Evolutionary conservation across 2,113 vertebrate species (phyloP).

Genomic region (Xiphophorus maculatus): DNA sequence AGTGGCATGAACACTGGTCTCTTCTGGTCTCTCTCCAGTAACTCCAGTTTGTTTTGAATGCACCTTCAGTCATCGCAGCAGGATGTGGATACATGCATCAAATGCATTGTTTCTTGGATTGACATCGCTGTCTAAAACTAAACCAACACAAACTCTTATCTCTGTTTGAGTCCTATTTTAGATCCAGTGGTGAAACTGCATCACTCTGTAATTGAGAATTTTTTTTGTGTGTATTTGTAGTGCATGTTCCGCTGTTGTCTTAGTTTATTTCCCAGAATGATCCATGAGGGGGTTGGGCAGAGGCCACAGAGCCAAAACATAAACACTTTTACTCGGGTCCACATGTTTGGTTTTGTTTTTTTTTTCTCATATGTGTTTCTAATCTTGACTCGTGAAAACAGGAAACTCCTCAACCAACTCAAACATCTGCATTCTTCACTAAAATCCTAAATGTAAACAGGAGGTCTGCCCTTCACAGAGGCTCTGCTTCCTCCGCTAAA

Average conservation of each 20-base stretch:
- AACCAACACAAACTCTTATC: too few species aligned
- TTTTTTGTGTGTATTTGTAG: not conserved
- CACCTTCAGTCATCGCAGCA: too few species aligned
- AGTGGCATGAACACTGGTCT: too few species aligned
- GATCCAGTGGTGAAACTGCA: not conserved
- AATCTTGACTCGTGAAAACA: not conserved
- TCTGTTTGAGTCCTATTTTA: not conserved
- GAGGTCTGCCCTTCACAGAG: not conserved
- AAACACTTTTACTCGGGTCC: not conserved
- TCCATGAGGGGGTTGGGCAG: not conserved
- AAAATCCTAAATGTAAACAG: not conserved
- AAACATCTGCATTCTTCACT: not conserved
- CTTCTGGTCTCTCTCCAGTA: too few species aligned
- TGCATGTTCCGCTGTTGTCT: not conserved
- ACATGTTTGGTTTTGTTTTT: conserved; percentile 9
- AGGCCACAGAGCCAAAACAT: not conserved
- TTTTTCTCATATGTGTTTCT: conserved; percentile 10
- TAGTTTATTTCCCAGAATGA: conserved; percentile 6
- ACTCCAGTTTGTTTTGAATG: too few species aligned
- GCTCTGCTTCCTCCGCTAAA: conserved; percentile 7
- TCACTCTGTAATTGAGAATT: not conserved
- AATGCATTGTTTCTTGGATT: too few species aligned
- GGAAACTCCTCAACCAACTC: not conserved
- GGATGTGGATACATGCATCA: too few species aligned
- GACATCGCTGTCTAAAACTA: too few species aligned